Conservation (phyloP, 2,888 invertebrate genomes). For the Tiliacea aurago region DNA sequence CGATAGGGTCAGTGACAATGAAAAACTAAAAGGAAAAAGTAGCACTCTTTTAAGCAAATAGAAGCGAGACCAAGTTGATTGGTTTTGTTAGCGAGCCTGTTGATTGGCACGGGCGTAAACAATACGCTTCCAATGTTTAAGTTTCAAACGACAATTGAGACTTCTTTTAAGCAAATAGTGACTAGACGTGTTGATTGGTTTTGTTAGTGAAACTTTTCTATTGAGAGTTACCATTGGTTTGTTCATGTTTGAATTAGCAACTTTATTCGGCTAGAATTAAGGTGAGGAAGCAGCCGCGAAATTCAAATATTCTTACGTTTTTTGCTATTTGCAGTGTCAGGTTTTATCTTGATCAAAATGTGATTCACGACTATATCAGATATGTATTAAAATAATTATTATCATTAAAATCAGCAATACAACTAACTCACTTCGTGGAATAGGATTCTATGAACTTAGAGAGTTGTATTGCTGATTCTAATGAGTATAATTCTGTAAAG, state of each 20-base stretch:
- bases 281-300: too few relatives aligned
- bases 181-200: constrained; percentile 78
- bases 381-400: too few relatives aligned
- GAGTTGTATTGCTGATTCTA: too few relatives aligned
- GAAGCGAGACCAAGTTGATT: constrained; percentile 91
- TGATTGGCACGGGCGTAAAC: constrained; percentile 90
- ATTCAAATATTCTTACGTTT: too few relatives aligned
- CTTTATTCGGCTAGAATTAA: constrained; percentile 47
- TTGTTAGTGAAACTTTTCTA: constrained; percentile 74
- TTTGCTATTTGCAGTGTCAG: constrained; percentile 53
- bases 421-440: too few relatives aligned
- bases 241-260: constrained; percentile 63
- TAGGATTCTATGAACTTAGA: too few relatives aligned
- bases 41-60: constrained; percentile 90
- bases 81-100: constrained; percentile 90
- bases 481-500: too few relatives aligned
- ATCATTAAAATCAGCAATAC: too few relatives aligned
- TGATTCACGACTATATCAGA: too few relatives aligned
- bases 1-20: constrained; percentile 89
- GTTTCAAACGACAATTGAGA: constrained; percentile 88
- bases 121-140: constrained; percentile 88
- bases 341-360: too few relatives aligned
- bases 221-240: constrained; percentile 62
- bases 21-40: constrained; percentile 89
- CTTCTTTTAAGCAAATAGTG: constrained; percentile 81